These are phyloP conservation scores for Morelia viridis DNA, from an alignment of 2,797 vertebrate genomes.

Conservation along the genomic window DNA sequence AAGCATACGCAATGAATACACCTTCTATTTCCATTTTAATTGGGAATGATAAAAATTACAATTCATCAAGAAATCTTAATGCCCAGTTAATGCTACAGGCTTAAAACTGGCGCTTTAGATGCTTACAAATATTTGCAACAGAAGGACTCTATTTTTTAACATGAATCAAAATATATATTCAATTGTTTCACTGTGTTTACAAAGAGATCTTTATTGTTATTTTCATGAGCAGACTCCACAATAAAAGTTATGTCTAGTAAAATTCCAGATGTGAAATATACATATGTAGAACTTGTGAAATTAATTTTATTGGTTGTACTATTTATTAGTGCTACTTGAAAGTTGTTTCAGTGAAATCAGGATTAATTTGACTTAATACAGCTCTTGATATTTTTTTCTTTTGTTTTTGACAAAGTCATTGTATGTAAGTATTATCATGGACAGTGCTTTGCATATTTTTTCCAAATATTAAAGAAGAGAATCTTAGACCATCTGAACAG, in stretches of 20 bases:
- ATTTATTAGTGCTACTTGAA: constrained; percentile 12
- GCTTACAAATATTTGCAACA: constrained; percentile 8
- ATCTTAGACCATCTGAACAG: too few relatives aligned
- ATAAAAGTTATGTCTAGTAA: constrained; percentile 28
- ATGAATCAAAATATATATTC: not conserved
- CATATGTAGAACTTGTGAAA: not conserved
- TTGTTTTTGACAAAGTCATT: not conserved
- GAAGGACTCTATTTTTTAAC: constrained; percentile 23
- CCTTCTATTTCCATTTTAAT: constrained; percentile 42
- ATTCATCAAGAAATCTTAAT: constrained; percentile 46
- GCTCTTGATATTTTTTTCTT: not conserved
- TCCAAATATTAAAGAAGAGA: too few relatives aligned
- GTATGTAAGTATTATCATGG: too few relatives aligned
- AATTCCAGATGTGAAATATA: not conserved
- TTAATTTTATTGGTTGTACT: not conserved
- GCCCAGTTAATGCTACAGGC: constrained; percentile 23
- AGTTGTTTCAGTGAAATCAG: not conserved
- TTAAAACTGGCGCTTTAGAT: constrained; percentile 35
- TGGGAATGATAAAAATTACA: constrained; percentile 33
- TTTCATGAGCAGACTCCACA: not conserved
- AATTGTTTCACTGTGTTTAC: not conserved
- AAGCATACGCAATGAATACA: constrained; percentile 16
- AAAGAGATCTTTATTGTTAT: constrained; percentile 26
- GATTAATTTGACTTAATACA: not conserved
- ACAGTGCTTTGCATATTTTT: too few relatives aligned